Conservation (phyloP, 2,113 vertebrate genomes). For the Corythornis madagascariensis region DNA sequence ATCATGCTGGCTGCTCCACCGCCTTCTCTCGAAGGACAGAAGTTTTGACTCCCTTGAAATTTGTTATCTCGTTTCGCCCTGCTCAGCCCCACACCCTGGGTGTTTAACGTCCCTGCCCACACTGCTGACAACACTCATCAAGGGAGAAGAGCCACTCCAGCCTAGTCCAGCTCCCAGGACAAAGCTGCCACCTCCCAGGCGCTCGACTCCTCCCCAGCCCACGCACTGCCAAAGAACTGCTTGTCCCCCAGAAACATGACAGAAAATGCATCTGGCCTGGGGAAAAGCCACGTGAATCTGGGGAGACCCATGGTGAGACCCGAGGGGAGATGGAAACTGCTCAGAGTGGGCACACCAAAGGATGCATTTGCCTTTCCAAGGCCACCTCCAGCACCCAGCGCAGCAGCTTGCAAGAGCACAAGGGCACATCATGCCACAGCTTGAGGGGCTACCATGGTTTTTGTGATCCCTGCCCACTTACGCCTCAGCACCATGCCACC, state of each 20-base stretch:
- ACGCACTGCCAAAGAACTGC: background rate
- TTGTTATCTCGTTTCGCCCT: background rate
- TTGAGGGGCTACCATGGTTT: background rate
- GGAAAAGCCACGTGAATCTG: background rate
- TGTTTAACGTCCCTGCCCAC: background rate
- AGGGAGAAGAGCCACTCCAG: background rate
- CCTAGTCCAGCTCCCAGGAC: background rate
- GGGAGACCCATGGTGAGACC: accelerated
- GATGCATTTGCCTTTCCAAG: accelerated
- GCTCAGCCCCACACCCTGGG: accelerated
- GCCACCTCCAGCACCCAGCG: background rate
- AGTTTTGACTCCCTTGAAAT: background rate
- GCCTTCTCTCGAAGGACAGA: background rate
- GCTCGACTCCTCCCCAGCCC: background rate
- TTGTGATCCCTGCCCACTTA: background rate
- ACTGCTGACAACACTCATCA: background rate
- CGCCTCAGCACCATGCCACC: background rate
- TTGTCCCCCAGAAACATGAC: accelerated
- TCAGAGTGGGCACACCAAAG: accelerated
- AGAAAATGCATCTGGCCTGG: background rate
- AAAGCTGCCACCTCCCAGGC: background rate
- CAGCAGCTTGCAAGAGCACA: background rate
- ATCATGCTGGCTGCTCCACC: background rate
- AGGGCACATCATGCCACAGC: accelerated
- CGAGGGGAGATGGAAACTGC: background rate